Percentiles rank a stretch among this genome's conserved stretches.
Evolutionary conservation across 2,113 vertebrate species (phyloP).

Genomic region (Dascyllus trimaculatus): DNA sequence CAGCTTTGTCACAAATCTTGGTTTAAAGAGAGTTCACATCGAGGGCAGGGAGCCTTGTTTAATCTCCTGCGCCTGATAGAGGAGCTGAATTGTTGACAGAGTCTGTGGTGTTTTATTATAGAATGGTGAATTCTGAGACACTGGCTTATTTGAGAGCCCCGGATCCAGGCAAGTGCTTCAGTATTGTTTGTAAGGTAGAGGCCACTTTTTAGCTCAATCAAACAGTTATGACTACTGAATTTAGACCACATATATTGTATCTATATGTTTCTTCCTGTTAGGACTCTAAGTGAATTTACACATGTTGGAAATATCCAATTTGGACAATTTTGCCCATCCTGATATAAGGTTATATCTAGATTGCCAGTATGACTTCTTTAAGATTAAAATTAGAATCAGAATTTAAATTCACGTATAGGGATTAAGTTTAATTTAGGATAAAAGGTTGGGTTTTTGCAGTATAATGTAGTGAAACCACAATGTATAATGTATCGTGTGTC

Average conservation of each 20-base stretch:
- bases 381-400: too few relatives aligned
- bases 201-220: too few relatives aligned
- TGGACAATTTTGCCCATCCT: too few relatives aligned
- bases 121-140: background rate
- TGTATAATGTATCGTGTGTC: too few relatives aligned
- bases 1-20: background rate
- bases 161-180: background rate
- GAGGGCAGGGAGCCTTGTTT: slow-evolving; percentile 1
- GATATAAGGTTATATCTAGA: too few relatives aligned
- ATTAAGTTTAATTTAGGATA: background rate
- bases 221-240: too few relatives aligned
- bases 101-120: slow-evolving; percentile 12
- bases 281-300: too few relatives aligned
- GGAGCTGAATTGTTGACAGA: slow-evolving; percentile 2
- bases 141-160: background rate
- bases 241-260: too few relatives aligned
- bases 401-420: too few relatives aligned
- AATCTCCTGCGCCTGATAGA: background rate
- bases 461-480: background rate
- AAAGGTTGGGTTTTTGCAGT: background rate
- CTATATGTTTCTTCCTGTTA: too few relatives aligned
- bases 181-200: background rate
- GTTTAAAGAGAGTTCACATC: slow-evolving; percentile 26
- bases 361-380: too few relatives aligned
- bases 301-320: too few relatives aligned